Base-by-base conservation (phyloP, 2,888 invertebrate genomes). In the Phanerotoma sp. region DNA sequence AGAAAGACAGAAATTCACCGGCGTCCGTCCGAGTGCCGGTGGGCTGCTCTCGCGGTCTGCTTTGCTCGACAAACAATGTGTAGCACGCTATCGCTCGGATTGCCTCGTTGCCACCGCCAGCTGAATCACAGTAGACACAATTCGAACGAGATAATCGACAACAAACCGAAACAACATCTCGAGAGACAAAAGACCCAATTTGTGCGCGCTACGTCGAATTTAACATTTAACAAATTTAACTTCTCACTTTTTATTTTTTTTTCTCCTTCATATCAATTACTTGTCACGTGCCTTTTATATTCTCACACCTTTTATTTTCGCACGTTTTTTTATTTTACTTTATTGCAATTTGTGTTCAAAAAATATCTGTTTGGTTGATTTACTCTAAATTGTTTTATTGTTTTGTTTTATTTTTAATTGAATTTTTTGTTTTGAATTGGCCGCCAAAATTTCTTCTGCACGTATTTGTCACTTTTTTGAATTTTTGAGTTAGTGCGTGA, bases 61-160 rank as follows among this genome's bases (percentile, higher is more conserved):
- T 58, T 64, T 64, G 59, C 68, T 60, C 63, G 64, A 58, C 69
- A 69, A 71, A 72, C 75, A 75, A 75, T 74, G 74, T 70, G 69
- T 69, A 64, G 66, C 70, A 70, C 73, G 73, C 71, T 67, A 66
- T 69, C 73, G 70, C 66, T 65, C 69, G 65, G 66, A 68, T 67
- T 70, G 68, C 65, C 59, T 70, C 71, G 66, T 56, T 64, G 61
- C 53, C 58, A 25, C 11, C 28, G 20, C 21, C 13, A 25, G 46
- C 15, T 16, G 30, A 40, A 25, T 46, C 21, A 38, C 3, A 46
- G 3, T 4, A 25, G 10, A 42, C 9, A 25, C 25, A 25, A 25
- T 9, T 25, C 9, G 25, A 25, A 25, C 25, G 25, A 25, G 7
- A 25, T 25, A 25, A 25, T 25, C 25, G 25, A 25, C 25, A 25